Evolutionary conservation across 2,888 invertebrate genomes (phyloP).

Genomic region (Rhopalosiphum nymphaeae): DNA sequence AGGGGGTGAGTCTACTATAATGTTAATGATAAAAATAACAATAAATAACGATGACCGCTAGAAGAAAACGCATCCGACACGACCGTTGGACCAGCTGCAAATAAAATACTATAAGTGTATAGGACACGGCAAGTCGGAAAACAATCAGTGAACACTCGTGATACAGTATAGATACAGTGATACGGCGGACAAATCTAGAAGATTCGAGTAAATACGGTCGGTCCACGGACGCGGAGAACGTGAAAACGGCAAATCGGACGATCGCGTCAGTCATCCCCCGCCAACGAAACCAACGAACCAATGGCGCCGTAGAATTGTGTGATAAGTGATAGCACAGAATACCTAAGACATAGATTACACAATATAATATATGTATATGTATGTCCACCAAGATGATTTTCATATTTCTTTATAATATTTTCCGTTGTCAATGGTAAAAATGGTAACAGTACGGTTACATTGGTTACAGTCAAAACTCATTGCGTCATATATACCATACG

Average conservation of each 20-base stretch:
- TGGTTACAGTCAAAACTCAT: too few species aligned
- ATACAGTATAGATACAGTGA: background rate
- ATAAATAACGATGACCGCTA: background rate
- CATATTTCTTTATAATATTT: background rate
- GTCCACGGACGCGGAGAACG: background rate
- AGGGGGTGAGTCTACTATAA: background rate
- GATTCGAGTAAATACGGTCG: constrained; percentile 18
- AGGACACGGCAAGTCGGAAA: background rate
- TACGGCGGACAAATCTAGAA: constrained; percentile 43
- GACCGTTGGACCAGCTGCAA: background rate
- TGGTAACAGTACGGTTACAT: too few species aligned
- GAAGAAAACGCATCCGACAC: background rate
- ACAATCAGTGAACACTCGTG: background rate
- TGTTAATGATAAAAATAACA: background rate
- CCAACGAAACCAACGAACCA: background rate
- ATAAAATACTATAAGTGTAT: background rate
- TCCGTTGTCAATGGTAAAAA: too few species aligned
- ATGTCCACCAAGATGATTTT: background rate
- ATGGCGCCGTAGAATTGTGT: background rate
- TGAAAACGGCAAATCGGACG: constrained; percentile 2
- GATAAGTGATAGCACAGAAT: background rate
- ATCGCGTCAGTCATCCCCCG: background rate
- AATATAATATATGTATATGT: too few species aligned
- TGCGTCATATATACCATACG: too few species aligned
- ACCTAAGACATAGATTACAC: too few species aligned